These are phyloP conservation scores for Drosophila ananassae DNA, from an alignment of 1,140 invertebrate genomes.

Conservation along the genomic window DNA sequence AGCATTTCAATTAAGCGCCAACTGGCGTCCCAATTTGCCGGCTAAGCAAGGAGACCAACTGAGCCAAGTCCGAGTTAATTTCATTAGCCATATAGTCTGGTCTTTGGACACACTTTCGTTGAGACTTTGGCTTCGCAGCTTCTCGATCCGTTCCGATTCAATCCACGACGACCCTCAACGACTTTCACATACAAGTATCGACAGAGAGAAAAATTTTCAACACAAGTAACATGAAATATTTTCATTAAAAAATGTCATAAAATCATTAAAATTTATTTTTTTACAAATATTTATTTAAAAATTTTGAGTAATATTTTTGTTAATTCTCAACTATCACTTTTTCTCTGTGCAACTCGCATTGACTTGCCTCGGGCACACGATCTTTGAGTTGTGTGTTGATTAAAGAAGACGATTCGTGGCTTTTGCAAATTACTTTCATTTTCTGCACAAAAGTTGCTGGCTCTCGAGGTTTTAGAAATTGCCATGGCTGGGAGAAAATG, in stretches of 20 bases:
- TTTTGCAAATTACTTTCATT: constrained; percentile 79
- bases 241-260: background rate
- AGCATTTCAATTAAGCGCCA: constrained; percentile 47
- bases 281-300: background rate
- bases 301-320: background rate
- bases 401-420: constrained; percentile 64
- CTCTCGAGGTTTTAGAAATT: constrained; percentile 59
- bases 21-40: constrained; percentile 31
- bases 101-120: constrained; percentile 62
- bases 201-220: constrained; percentile 11
- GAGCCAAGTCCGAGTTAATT: constrained; percentile 32
- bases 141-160: constrained; percentile 42
- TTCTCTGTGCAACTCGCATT: constrained; percentile 38
- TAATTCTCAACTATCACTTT: background rate
- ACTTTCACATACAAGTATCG: constrained; percentile 48
- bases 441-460: constrained; percentile 55
- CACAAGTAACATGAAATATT: background rate
- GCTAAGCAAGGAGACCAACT: constrained; percentile 24
- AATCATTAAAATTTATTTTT: background rate
- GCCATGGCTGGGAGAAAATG: constrained; percentile 60
- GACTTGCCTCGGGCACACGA: constrained; percentile 52
- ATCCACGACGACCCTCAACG: constrained; percentile 40
- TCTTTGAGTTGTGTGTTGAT: constrained; percentile 58
- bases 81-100: constrained; percentile 44
- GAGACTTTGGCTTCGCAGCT: constrained; percentile 23